Evolutionary conservation across 2,888 invertebrate genomes (phyloP).

Genomic region (Lithophane semibrunnea): DNA sequence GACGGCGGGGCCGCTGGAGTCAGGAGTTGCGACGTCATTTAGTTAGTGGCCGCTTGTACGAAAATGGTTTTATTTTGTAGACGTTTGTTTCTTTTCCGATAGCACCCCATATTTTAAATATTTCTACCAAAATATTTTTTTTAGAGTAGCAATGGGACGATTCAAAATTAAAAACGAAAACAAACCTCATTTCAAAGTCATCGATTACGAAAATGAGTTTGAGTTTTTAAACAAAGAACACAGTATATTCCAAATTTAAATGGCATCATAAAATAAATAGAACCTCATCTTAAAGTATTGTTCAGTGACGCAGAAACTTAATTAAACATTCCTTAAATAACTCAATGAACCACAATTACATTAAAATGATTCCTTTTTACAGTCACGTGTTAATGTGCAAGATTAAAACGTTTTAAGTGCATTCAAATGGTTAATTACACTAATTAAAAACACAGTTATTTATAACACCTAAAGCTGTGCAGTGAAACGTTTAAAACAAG

Average conservation of each 20-base stretch:
- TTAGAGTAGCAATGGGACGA: fast-evolving
- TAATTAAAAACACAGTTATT: slow-evolving; percentile 21
- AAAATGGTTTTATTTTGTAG: slow-evolving; percentile 42
- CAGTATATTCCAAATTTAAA: neutral
- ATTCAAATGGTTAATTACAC: slow-evolving; percentile 41
- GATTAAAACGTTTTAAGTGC: slow-evolving; percentile 19
- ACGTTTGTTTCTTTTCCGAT: neutral
- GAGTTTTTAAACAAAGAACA: neutral
- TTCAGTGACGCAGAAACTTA: slow-evolving; percentile 18
- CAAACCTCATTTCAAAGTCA: slow-evolving; percentile 22
- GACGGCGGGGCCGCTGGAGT: slow-evolving; percentile 65
- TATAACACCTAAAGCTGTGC: neutral
- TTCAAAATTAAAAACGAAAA: neutral
- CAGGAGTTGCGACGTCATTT: slow-evolving; percentile 68
- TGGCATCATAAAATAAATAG: neutral
- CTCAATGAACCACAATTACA: slow-evolving; percentile 6
- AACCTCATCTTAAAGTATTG: neutral
- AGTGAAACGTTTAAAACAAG: neutral
- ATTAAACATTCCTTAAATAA: slow-evolving; percentile 34
- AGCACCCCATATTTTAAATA: neutral
- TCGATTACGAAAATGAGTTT: neutral
- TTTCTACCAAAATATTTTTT: neutral
- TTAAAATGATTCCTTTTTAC: slow-evolving; percentile 19
- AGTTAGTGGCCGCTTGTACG: slow-evolving; percentile 56
- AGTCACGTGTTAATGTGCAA: slow-evolving; percentile 24